Conservation (phyloP, 2,888 invertebrate genomes). For the Tachystola acroxantha region DNA sequence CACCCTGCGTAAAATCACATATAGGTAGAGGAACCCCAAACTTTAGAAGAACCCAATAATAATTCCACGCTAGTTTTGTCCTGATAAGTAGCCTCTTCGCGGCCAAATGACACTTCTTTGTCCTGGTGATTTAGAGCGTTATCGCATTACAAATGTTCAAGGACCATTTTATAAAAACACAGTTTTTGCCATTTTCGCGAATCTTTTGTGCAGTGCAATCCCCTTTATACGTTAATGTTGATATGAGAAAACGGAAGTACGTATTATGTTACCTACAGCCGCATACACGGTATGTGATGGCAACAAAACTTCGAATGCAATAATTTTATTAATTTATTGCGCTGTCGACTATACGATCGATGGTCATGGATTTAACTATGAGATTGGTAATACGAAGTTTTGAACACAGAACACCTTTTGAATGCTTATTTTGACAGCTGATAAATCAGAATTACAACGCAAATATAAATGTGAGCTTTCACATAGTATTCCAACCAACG, state of each 20-base stretch:
- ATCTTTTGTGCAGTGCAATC: slow-evolving; percentile 36
- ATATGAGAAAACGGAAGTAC: slow-evolving; percentile 24
- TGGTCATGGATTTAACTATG: slow-evolving; percentile 5
- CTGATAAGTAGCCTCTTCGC: slow-evolving; percentile 25
- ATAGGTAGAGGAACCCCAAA: too few relatives aligned
- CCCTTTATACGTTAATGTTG: slow-evolving; percentile 19
- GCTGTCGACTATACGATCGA: too few relatives aligned
- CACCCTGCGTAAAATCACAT: too few relatives aligned
- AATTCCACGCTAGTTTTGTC: not conserved
- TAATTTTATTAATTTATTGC: too few relatives aligned
- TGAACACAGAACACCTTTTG: slow-evolving; percentile 8
- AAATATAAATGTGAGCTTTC: slow-evolving; percentile 17
- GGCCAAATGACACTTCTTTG: slow-evolving; percentile 23
- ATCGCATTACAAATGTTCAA: slow-evolving; percentile 38
- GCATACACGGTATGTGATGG: too few relatives aligned
- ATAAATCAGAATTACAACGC: slow-evolving; percentile 1
- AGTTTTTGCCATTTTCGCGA: slow-evolving; percentile 29
- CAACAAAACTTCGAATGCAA: too few relatives aligned
- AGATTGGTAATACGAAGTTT: slow-evolving; percentile 13
- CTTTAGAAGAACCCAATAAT: too few relatives aligned
- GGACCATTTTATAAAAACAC: slow-evolving; percentile 36
- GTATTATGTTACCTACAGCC: slow-evolving; percentile 20
- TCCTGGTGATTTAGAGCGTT: slow-evolving; percentile 27
- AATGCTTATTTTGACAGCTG: slow-evolving; percentile 2
- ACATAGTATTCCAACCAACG: slow-evolving; percentile 25